Evolutionary conservation across 2,888 invertebrate genomes (phyloP).

Genomic region (Caradrina kadenii): DNA sequence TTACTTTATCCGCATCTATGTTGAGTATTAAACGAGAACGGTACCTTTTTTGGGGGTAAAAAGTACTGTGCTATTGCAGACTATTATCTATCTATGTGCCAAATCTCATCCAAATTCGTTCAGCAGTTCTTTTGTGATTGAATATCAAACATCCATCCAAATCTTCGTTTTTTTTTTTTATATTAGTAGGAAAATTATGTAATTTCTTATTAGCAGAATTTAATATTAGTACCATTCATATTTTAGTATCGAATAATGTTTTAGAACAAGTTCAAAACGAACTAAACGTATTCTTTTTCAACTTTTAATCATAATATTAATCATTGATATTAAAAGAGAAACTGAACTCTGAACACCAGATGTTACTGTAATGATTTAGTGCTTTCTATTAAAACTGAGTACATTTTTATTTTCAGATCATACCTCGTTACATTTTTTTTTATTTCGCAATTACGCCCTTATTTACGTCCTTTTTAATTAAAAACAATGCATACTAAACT

Average conservation of each 20-base stretch:
- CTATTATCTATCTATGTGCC: too few relatives aligned
- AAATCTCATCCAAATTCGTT: too few relatives aligned
- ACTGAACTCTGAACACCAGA: constrained; percentile 35
- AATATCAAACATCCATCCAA: too few relatives aligned
- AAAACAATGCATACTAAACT: constrained; percentile 5
- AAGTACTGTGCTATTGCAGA: too few relatives aligned
- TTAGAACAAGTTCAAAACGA: neutral
- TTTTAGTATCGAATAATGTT: neutral
- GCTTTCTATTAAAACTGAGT: constrained; percentile 36
- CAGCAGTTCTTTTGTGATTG: too few relatives aligned
- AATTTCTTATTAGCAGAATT: neutral
- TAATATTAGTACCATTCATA: neutral
- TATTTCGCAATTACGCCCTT: constrained; percentile 3
- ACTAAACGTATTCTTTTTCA: constrained; percentile 8
- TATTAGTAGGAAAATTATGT: too few relatives aligned
- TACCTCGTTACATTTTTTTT: neutral
- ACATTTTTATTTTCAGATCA: constrained; percentile 35
- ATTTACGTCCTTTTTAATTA: constrained; percentile 21
- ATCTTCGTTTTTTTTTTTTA: too few relatives aligned
- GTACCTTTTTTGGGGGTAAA: too few relatives aligned
- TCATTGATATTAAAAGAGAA: constrained; percentile 48
- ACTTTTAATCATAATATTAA: constrained; percentile 42
- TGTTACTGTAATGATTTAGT: constrained; percentile 52
- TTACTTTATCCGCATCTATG: too few relatives aligned
- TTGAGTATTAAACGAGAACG: too few relatives aligned